Base-by-base conservation (phyloP, 2,888 invertebrate species). In the Dolichopus griseipennis region DNA sequence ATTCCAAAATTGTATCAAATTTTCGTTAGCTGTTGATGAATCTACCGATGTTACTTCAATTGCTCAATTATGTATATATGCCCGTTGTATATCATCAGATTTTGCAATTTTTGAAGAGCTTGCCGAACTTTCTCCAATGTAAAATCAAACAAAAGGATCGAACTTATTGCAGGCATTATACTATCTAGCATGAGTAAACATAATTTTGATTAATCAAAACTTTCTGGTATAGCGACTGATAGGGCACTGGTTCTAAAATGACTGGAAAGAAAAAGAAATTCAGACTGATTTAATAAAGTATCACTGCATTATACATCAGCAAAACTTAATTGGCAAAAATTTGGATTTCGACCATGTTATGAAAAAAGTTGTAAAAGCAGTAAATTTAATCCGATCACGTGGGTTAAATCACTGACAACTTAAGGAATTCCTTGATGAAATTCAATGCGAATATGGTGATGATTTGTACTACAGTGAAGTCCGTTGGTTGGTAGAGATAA, bases 401-500 rank as follows among this genome's bases (percentile, higher is more conserved):
- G 61, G 20, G n/a, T 20, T 61, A 20, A 61, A 61, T 20, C 61
- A 61, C 20, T 9, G 61, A n/a, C 61, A 61, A 61, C 20, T 61
- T 61, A 61, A 61, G 21, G 61, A 61, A 61, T 61, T 61, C 20
- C 21, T 61, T n/a, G 9, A 20, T n/a, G 61, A 61, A 20, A n/a
- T 61, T 61, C 20, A 61, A 20, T 6, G 7, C n/a, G 61, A 61
- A 10, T 61, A 61, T 61, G 61, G 61, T 61, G 61, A 61, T 61
- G 61, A 20, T 7, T 20, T 61, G 9, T 61, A 61, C 20, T 10
- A 33, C 33, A 52, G 43, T 22, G 52, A 65, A 65, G 65, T 37
- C n/a, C 37, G 37, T 18, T 65, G 65, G 21, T 52, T 65, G 27
- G 64, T 34, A 64, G 21, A 27, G 63, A 22, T 10, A 63, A 63